These are phyloP conservation scores for Subanguina moxae DNA, from an alignment of 1,140 invertebrate genomes.

Conservation along the genomic window DNA sequence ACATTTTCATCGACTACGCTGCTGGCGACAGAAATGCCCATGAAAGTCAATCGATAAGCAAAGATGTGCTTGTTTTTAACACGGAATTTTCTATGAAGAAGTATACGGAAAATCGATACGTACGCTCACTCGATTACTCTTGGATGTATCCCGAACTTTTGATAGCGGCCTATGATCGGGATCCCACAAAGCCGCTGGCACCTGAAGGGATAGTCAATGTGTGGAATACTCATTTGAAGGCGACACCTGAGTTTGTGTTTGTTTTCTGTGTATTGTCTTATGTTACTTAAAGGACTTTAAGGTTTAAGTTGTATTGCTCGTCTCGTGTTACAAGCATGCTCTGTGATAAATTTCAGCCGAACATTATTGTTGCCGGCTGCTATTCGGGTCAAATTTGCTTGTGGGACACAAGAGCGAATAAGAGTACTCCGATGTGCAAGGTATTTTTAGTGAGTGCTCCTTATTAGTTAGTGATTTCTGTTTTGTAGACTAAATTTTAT, in stretches of 20 bases:
- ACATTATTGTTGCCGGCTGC: slow-evolving; percentile 87
- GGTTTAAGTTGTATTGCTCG: slow-evolving; percentile 91
- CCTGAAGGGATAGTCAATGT: slow-evolving; percentile 92
- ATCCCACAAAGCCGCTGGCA: slow-evolving; percentile 88
- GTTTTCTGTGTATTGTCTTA: neutral
- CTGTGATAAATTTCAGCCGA: slow-evolving; percentile 95
- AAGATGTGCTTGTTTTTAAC: slow-evolving; percentile 30
- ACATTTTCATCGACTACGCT: slow-evolving; percentile 42
- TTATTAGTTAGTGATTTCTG: slow-evolving; percentile 16
- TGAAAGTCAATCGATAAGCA: slow-evolving; percentile 23
- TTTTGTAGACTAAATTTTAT: slow-evolving; percentile 69
- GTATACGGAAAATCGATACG: slow-evolving; percentile 9
- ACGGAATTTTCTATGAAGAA: slow-evolving; percentile 10
- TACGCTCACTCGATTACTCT: slow-evolving; percentile 41
- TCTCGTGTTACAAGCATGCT: slow-evolving; percentile 89
- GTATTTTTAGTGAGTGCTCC: slow-evolving; percentile 14
- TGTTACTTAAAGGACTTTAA: slow-evolving; percentile 13
- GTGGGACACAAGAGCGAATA: slow-evolving; percentile 96
- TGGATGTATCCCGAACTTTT: slow-evolving; percentile 61
- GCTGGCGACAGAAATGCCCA: slow-evolving; percentile 1
- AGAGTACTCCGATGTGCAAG: slow-evolving; percentile 78
- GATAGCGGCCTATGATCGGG: slow-evolving; percentile 88
- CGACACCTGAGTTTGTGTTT: slow-evolving; percentile 72
- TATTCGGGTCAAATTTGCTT: slow-evolving; percentile 71
- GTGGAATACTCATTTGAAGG: slow-evolving; percentile 97